phyloP scores from a whole-genome alignment of 1,140 invertebrate genomes.

The Dendroctonus ponderosae region DNA sequence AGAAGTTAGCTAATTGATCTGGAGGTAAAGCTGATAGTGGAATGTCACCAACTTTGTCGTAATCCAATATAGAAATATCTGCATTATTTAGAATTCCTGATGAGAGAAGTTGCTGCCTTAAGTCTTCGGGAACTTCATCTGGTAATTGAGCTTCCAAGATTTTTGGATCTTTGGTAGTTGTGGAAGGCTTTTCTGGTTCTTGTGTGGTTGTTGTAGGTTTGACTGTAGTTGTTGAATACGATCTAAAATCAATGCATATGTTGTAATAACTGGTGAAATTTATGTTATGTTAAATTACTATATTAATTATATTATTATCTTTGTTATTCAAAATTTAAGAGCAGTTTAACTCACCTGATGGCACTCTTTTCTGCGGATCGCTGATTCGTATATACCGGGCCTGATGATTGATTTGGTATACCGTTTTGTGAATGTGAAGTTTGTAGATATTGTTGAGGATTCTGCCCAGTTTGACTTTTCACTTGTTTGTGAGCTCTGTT shows the following conservation, averaged over 20 bases:
- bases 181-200: slow-evolving; percentile 48
- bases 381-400: slow-evolving; percentile 2
- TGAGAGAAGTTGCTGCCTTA: slow-evolving; percentile 76
- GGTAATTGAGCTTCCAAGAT: slow-evolving; percentile 65
- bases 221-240: slow-evolving; percentile 34
- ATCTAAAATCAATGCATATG: neutral
- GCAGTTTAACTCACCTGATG: slow-evolving; percentile 12
- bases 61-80: slow-evolving; percentile 81
- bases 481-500: slow-evolving; percentile 15
- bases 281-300: too few relatives aligned
- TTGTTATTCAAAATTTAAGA: slow-evolving; percentile 34
- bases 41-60: slow-evolving; percentile 85
- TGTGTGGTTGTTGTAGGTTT: slow-evolving; percentile 47
- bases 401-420: neutral
- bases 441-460: slow-evolving; percentile 31
- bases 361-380: slow-evolving; percentile 17
- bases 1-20: slow-evolving; percentile 80
- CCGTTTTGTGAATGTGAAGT: slow-evolving; percentile 5
- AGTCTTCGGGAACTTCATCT: slow-evolving; percentile 82
- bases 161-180: slow-evolving; percentile 50
- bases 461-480: neutral
- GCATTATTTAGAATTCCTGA: slow-evolving; percentile 83
- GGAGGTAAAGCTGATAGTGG: slow-evolving; percentile 79
- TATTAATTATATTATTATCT: too few relatives aligned
- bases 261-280: too few relatives aligned